These are phyloP conservation scores for Saguinus imperator DNA, from an alignment of 2,113 vertebrate species.

Conservation along the genomic window DNA sequence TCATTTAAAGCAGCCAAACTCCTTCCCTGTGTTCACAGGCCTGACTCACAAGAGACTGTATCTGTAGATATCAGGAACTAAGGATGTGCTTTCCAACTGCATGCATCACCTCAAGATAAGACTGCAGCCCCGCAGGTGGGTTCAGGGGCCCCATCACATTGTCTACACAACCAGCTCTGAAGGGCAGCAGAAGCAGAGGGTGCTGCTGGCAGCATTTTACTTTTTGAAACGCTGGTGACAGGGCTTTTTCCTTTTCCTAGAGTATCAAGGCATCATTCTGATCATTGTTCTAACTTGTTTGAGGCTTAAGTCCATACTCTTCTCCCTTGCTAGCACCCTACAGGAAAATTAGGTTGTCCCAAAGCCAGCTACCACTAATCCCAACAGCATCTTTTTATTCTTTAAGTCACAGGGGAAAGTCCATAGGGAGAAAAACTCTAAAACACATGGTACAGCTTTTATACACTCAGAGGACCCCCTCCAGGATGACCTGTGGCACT, in stretches of 20 bases:
- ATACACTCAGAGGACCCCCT: background rate
- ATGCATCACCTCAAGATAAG: background rate
- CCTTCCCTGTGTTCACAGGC: background rate
- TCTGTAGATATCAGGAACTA: background rate
- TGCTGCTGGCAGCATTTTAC: background rate
- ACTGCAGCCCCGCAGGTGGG: rapidly evolving
- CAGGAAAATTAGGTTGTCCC: background rate
- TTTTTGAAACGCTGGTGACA: background rate
- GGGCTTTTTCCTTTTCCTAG: background rate
- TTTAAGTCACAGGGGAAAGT: background rate
- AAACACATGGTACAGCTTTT: background rate
- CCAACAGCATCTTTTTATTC: background rate
- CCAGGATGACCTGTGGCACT: rapidly evolving
- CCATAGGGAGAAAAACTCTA: background rate
- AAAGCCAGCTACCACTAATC: background rate
- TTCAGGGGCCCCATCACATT: rapidly evolving
- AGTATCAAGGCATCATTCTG: background rate
- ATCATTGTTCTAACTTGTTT: background rate
- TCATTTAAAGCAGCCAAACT: background rate
- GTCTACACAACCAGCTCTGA: rapidly evolving
- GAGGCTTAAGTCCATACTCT: background rate
- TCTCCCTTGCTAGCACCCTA: background rate
- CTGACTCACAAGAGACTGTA: background rate
- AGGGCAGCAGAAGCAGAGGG: too few species aligned
- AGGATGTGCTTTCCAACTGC: background rate